phyloP scores from a whole-genome alignment of 2,113 vertebrate species.

The Oryctolagus cuniculus region DNA sequence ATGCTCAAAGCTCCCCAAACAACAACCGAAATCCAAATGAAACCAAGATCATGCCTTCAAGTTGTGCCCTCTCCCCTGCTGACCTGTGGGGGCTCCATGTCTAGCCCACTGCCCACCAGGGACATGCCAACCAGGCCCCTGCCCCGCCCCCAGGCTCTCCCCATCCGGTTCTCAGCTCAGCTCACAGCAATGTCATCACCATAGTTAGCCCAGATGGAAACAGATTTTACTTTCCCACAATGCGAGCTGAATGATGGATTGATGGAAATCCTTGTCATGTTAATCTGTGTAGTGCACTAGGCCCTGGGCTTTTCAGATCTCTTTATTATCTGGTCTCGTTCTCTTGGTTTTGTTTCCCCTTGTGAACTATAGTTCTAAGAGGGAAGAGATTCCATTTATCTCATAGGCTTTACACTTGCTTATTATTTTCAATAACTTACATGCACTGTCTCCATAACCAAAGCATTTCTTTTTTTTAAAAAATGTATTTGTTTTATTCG shows the following conservation, averaged over 20 bases:
- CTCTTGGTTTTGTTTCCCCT: not conserved
- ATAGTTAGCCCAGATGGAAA: not conserved
- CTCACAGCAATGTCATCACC: not conserved
- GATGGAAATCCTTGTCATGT: not conserved
- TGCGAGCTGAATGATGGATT: not conserved
- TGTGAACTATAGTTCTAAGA: not conserved
- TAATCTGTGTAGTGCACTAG: not conserved
- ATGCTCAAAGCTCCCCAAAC: not conserved
- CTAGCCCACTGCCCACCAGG: not conserved
- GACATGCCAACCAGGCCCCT: not conserved
- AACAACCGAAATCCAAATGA: not conserved
- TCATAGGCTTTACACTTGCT: not conserved
- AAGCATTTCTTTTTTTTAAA: not conserved
- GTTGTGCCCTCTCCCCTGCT: too few relatives aligned
- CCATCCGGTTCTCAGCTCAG: not conserved
- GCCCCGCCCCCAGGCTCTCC: too few relatives aligned
- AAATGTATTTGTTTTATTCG: too few relatives aligned
- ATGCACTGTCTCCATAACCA: not conserved
- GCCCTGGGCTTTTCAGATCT: not conserved
- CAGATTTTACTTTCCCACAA: not conserved
- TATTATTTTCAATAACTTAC: too few relatives aligned
- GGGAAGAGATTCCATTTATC: not conserved
- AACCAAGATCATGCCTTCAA: not conserved
- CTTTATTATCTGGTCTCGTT: accelerated
- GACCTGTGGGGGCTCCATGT: not conserved